phyloP scores from a whole-genome alignment of 2,888 invertebrate genomes.

The Xestia xanthographa region DNA sequence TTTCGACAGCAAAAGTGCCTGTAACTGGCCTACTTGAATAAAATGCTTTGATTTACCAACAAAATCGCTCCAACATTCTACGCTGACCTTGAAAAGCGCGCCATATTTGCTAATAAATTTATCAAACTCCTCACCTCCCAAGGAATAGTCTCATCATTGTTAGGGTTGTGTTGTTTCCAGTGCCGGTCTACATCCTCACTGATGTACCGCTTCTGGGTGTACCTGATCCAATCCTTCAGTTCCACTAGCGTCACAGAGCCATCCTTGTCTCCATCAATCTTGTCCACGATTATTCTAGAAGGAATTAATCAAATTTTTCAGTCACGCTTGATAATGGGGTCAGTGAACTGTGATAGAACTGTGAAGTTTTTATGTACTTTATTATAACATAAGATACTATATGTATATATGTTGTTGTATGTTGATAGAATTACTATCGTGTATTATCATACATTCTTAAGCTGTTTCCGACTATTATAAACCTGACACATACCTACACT shows the following conservation, averaged over 20 bases:
- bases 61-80: too few relatives aligned
- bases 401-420: too few relatives aligned
- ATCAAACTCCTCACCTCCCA: slow-evolving; percentile 92
- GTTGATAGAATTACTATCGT: background rate
- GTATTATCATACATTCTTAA: slow-evolving; percentile 7
- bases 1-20: too few relatives aligned
- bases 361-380: slow-evolving; percentile 42
- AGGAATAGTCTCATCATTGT: slow-evolving; percentile 93
- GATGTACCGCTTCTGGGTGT: slow-evolving; percentile 98
- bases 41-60: too few relatives aligned
- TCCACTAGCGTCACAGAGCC: slow-evolving; percentile 96
- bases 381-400: background rate
- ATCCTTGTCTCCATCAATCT: slow-evolving; percentile 97
- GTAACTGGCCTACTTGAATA: too few relatives aligned
- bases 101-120: background rate
- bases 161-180: slow-evolving; percentile 97
- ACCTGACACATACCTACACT: background rate
- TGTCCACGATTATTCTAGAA: slow-evolving; percentile 96
- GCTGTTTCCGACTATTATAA: background rate
- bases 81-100: background rate
- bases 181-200: slow-evolving; percentile 97
- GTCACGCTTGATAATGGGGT: slow-evolving; percentile 67
- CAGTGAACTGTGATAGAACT: slow-evolving; percentile 59
- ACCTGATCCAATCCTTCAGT: slow-evolving; percentile 98
- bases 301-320: slow-evolving; percentile 45